Percentiles rank a stretch among this genome's conserved stretches.
Conservation (phyloP, 2,888 invertebrate species). For the Sarcophaga subvicina region DNA sequence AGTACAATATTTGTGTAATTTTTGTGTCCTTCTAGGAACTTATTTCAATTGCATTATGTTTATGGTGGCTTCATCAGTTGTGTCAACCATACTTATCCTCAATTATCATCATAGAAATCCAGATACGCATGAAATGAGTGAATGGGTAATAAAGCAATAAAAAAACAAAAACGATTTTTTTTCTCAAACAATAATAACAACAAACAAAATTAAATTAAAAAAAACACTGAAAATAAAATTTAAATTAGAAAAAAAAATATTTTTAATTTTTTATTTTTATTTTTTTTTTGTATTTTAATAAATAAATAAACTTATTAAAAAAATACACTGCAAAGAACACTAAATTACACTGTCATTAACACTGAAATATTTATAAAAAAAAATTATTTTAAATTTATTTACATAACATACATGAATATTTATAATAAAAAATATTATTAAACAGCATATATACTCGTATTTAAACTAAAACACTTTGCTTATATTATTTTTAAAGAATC, state of each 20-base stretch:
- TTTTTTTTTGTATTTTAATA: neutral
- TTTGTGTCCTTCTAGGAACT: slow-evolving; percentile 88
- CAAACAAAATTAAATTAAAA: slow-evolving; percentile 58
- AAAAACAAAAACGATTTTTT: slow-evolving; percentile 19
- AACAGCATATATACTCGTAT: neutral
- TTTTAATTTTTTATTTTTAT: slow-evolving; percentile 22
- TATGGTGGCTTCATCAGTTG: slow-evolving; percentile 99
- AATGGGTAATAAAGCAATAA: slow-evolving; percentile 89
- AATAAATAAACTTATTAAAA: neutral
- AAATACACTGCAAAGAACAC: neutral
- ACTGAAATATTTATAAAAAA: slow-evolving; percentile 16
- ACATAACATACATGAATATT: neutral
- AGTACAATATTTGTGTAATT: slow-evolving; percentile 81
- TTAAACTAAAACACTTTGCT: slow-evolving; percentile 39
- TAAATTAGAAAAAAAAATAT: neutral
- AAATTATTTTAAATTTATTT: neutral
- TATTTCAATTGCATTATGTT: slow-evolving; percentile 99
- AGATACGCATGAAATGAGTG: slow-evolving; percentile 98
- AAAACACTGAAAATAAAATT: slow-evolving; percentile 54
- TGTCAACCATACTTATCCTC: slow-evolving; percentile 98
- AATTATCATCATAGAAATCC: slow-evolving; percentile 99
- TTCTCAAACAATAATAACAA: slow-evolving; percentile 44
- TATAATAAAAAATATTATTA: neutral
- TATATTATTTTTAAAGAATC: slow-evolving; percentile 14
- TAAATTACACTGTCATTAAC: neutral